phyloP scores from a whole-genome alignment of 2,113 vertebrate genomes.

The Origma solitaria region DNA sequence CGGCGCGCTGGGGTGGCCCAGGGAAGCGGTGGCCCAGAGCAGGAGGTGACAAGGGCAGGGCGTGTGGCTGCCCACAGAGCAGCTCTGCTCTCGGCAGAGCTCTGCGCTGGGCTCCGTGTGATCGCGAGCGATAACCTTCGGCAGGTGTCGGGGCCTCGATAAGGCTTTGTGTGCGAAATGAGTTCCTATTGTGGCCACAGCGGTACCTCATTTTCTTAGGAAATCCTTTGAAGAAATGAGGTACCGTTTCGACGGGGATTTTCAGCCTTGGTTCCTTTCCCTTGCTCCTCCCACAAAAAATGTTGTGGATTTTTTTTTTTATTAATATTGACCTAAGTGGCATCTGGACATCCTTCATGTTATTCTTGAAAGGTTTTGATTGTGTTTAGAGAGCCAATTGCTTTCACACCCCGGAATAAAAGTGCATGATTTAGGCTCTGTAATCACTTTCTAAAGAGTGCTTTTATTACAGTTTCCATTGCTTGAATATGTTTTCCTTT shows the following conservation, averaged over 20 bases:
- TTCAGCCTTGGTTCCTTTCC: neutral
- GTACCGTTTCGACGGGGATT: neutral
- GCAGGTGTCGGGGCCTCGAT: neutral
- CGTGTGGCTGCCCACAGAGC: neutral
- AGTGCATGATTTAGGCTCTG: neutral
- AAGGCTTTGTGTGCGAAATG: neutral
- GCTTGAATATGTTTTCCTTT: neutral
- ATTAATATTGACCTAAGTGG: neutral
- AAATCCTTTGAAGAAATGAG: neutral
- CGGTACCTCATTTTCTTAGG: neutral
- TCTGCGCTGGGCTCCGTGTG: neutral
- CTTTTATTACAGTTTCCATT: neutral
- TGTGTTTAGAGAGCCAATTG: neutral
- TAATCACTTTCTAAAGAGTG: neutral
- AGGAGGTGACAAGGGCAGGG: neutral
- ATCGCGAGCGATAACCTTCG: neutral
- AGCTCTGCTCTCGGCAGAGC: neutral
- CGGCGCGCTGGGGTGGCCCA: neutral
- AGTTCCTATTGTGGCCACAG: neutral
- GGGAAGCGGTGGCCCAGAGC: neutral
- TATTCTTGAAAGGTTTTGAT: neutral
- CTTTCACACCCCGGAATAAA: neutral
- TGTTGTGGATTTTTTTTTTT: neutral
- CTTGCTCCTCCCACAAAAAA: neutral
- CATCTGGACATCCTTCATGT: neutral